A percentile compares a stretch with the other conserved stretches of the same genome.
These are phyloP conservation scores for Hermaeophaga mercurialis DNA, from an alignment of 2,888 invertebrate species.

Conservation along the genomic window DNA sequence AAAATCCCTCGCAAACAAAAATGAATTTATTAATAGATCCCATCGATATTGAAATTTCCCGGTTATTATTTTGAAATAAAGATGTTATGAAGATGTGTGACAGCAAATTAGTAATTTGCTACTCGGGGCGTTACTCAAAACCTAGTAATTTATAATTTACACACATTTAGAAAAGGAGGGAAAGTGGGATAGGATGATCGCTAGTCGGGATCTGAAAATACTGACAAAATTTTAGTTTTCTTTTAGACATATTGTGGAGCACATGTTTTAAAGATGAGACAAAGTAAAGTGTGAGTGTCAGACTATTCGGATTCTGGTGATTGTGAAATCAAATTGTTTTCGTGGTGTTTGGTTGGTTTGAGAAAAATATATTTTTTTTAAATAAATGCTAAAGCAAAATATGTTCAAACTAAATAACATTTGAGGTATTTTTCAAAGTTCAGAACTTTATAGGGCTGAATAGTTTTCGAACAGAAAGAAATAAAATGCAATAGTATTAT, in stretches of 20 bases:
- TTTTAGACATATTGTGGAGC: conserved; percentile 28
- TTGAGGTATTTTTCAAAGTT: no score
- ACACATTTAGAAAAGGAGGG: conserved; percentile 31
- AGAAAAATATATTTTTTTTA: neutral
- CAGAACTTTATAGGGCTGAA: no score
- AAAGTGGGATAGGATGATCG: conserved; percentile 18
- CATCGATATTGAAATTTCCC: conserved; percentile 20
- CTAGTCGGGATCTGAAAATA: conserved; percentile 33
- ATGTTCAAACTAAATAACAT: no score
- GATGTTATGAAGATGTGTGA: conserved; percentile 25
- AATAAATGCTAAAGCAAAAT: no score
- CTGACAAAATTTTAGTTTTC: conserved; percentile 31
- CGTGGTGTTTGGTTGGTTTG: neutral
- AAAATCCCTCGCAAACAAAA: neutral
- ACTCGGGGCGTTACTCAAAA: conserved; percentile 26
- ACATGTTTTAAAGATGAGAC: conserved; percentile 25
- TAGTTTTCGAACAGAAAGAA: no score
- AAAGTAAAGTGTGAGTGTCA: neutral
- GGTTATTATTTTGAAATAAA: conserved; percentile 18
- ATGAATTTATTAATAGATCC: conserved; percentile 1
- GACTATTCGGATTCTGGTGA: neutral
- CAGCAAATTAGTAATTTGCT: conserved; percentile 30
- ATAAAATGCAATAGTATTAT: no score
- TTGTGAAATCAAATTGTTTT: neutral
- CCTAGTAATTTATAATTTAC: conserved; percentile 21